Evolutionary conservation across 1,140 invertebrate species (phyloP).

Genomic region (Proales similis): DNA sequence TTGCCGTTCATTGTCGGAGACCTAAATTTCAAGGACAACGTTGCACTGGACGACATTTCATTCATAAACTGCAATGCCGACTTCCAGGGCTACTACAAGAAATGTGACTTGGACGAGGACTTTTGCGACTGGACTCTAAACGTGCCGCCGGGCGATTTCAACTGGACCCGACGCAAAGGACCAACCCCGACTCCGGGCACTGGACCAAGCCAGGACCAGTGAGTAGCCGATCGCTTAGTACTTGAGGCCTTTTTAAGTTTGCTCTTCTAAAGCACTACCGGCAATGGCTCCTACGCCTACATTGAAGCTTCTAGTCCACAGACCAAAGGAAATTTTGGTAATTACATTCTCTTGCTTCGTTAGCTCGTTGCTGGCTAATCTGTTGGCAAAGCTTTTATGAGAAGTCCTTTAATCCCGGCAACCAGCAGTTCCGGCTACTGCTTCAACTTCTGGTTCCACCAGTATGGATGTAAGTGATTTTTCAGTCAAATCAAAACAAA

Average conservation of each 20-base stretch:
- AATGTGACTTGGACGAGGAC: slow-evolving; percentile 46
- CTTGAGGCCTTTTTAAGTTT: not conserved
- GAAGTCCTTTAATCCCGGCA: slow-evolving; percentile 1
- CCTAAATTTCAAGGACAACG: slow-evolving; percentile 38
- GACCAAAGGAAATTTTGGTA: slow-evolving; percentile 43
- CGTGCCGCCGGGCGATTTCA: slow-evolving; percentile 39
- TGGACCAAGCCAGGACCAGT: slow-evolving; percentile 29
- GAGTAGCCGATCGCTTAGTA: slow-evolving; percentile 1
- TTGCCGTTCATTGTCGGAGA: slow-evolving; percentile 40
- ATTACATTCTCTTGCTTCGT: too few relatives aligned
- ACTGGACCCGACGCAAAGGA: slow-evolving; percentile 33
- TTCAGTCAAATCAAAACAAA: not conserved
- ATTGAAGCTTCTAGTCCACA: slow-evolving; percentile 46
- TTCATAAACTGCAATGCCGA: slow-evolving; percentile 25
- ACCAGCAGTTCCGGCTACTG: slow-evolving; percentile 27
- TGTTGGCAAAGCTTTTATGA: slow-evolving; percentile 56
- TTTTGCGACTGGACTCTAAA: slow-evolving; percentile 46
- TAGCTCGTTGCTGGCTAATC: too few relatives aligned
- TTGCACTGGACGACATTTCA: slow-evolving; percentile 27
- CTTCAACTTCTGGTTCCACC: slow-evolving; percentile 32
- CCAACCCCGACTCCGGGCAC: slow-evolving; percentile 2
- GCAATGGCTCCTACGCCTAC: slow-evolving; percentile 45
- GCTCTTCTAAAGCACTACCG: slow-evolving; percentile 14
- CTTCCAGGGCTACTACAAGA: slow-evolving; percentile 14
- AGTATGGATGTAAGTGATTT: slow-evolving; percentile 3